Evolutionary conservation across 2,113 vertebrate genomes (phyloP).

Genomic region (Malurus cyaneus): DNA sequence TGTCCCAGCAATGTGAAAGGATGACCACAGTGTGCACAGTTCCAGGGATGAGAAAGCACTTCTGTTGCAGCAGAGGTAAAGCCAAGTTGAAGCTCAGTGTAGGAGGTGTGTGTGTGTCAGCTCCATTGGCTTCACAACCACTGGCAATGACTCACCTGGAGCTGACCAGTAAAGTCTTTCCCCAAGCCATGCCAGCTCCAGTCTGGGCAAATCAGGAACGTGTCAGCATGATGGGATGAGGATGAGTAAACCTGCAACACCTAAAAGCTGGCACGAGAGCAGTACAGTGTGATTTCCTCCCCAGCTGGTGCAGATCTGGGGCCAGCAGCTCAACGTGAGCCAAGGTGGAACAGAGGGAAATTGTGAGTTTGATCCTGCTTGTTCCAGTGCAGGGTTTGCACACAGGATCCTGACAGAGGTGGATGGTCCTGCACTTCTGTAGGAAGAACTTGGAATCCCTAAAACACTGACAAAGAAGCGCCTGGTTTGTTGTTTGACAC

Average conservation of each 20-base stretch:
- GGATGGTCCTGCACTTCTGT: not conserved
- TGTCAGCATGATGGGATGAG: slow-evolving; percentile 39
- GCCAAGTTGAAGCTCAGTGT: not conserved
- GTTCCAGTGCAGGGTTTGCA: not conserved
- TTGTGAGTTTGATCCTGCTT: not conserved
- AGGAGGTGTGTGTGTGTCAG: not conserved
- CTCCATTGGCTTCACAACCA: not conserved
- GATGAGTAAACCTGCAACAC: slow-evolving; percentile 47
- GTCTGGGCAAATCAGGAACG: slow-evolving; percentile 36
- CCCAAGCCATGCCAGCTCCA: slow-evolving; percentile 25
- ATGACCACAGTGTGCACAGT: not conserved
- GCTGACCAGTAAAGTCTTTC: slow-evolving; percentile 34
- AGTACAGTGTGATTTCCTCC: not conserved
- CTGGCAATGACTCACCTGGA: not conserved
- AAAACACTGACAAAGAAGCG: not conserved
- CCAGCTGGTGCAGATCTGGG: not conserved
- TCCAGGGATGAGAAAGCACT: not conserved
- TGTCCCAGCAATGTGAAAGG: not conserved
- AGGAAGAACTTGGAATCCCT: not conserved
- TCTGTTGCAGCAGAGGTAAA: not conserved
- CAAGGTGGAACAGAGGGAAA: not conserved
- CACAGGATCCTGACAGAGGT: not conserved
- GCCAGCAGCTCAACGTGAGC: not conserved
- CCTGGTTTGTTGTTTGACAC: not conserved
- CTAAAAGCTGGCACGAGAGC: slow-evolving; percentile 14